Evolutionary conservation across 2,113 vertebrate species (phyloP), one percentile per base, ranked within the genome.

Genomic region (Dipodomys stephensi): DNA sequence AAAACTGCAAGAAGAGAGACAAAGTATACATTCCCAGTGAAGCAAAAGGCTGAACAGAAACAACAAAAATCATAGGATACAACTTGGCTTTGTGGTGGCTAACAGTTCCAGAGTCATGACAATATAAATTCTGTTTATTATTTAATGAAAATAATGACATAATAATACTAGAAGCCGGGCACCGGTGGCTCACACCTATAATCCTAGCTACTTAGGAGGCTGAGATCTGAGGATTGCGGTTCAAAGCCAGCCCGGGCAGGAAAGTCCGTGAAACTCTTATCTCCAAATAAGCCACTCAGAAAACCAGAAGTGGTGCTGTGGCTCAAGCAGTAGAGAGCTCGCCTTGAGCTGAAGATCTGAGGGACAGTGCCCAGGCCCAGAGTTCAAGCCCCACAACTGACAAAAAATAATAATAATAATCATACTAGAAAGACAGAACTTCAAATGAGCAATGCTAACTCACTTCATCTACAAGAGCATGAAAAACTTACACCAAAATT

Each of bases 401-500:
- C 39, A 39, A 39, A 39, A 91, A 83, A 78, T 62, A 78, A 82
- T 19, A 6, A 64, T 5, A 39, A 39, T 27, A 11, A 44, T 19
- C 90, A 80, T 35, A 57, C 12, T 30, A 30, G 44, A 92, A 82
- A 89, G 32, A 73, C 7, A n/a, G 18, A 16, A n/a, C 1, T 25
- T 0, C 28, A 22, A 20, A 1, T 76, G 46, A 76, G 87, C 27
- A 76, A 27, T 3, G 13, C 16, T 6, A 73, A 62, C 7, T 30
- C 64, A 35, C n/a, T 23, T 85, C 57, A 72, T 73, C 46, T 78
- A 35, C 0, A 80, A 32, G 4, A 82, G 22, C 62, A 72, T n/a
- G 19, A 94, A 88, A 95, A 93, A 88, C 53, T 83, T 39, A 85
- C 39, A 32, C 30, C 73, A 84, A 77, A 87, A 35, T 82, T 90